Evolutionary conservation across 2,888 invertebrate genomes (phyloP).

Genomic region (Lomographa bimaculata): DNA sequence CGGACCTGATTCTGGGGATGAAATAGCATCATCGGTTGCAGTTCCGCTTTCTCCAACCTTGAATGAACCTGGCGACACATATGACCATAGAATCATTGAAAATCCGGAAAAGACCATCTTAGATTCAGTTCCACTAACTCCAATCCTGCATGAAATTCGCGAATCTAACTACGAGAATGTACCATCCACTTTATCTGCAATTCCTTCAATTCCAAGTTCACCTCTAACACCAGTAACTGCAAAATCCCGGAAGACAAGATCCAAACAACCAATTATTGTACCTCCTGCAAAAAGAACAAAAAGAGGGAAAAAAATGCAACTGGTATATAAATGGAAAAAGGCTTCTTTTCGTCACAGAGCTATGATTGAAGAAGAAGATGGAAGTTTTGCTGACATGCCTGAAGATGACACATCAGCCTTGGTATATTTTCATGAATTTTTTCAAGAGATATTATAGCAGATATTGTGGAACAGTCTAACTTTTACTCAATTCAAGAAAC

Average conservation of each 20-base stretch:
- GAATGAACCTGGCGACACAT: constrained; percentile 1
- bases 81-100: constrained; percentile 1
- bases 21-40: constrained; percentile 2
- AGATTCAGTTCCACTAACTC: constrained; percentile 10
- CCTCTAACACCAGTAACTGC: constrained; percentile 6
- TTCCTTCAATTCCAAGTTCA: constrained; percentile 7
- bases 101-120: constrained; percentile 4
- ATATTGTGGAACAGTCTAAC: constrained; percentile 14
- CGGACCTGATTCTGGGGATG: constrained; percentile 2
- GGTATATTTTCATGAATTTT: constrained; percentile 10
- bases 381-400: constrained; percentile 4
- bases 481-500: constrained; percentile 12
- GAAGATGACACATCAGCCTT: constrained; percentile 8
- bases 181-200: constrained; percentile 12
- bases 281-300: constrained; percentile 6
- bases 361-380: constrained; percentile 2
- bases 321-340: constrained; percentile 8
- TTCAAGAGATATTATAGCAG: constrained; percentile 3
- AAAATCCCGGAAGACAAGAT: constrained; percentile 4
- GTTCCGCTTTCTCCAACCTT: constrained; percentile 1
- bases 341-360: constrained; percentile 4
- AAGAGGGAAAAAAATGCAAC: not conserved
- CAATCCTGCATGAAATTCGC: constrained; percentile 5
- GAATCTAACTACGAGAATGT: constrained; percentile 8
- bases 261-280: constrained; percentile 6